Conservation (phyloP, 1,140 invertebrate species). For the Harpegnathos saltator region DNA sequence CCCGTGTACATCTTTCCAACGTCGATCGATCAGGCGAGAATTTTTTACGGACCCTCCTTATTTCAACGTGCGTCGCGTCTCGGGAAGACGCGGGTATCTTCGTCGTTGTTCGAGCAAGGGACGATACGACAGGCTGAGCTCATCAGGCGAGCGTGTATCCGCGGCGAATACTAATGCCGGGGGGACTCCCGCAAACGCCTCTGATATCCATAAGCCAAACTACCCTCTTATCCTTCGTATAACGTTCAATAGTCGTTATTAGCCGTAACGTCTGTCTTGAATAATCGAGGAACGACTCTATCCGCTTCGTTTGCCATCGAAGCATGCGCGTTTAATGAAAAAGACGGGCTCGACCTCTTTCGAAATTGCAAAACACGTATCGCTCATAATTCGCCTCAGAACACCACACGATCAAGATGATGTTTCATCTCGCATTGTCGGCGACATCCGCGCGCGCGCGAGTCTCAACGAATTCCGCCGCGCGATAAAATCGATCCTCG, state of each 20-base stretch:
- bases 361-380: too few relatives aligned
- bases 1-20: background rate
- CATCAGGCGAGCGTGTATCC: conserved; percentile 80
- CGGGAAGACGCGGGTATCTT: background rate
- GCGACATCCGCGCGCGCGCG: background rate
- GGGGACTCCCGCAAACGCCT: conserved; percentile 6
- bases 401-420: too few relatives aligned
- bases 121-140: conserved; percentile 80
- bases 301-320: conserved; percentile 37
- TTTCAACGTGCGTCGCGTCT: conserved; percentile 40
- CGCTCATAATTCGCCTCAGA: too few relatives aligned
- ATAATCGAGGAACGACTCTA: conserved; percentile 49
- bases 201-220: conserved; percentile 37
- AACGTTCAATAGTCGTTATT: conserved; percentile 50
- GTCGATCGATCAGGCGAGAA: background rate
- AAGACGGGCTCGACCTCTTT: background rate
- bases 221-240: conserved; percentile 41
- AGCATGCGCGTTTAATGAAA: conserved; percentile 35
- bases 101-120: conserved; percentile 64
- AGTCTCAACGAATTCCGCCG: background rate
- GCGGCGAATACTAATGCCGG: conserved; percentile 82
- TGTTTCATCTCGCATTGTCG: too few relatives aligned
- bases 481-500: background rate
- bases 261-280: conserved; percentile 25
- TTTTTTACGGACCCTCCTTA: conserved; percentile 60